Base-by-base conservation (phyloP, 2,888 invertebrate species). In the Dryobotodes eremita region DNA sequence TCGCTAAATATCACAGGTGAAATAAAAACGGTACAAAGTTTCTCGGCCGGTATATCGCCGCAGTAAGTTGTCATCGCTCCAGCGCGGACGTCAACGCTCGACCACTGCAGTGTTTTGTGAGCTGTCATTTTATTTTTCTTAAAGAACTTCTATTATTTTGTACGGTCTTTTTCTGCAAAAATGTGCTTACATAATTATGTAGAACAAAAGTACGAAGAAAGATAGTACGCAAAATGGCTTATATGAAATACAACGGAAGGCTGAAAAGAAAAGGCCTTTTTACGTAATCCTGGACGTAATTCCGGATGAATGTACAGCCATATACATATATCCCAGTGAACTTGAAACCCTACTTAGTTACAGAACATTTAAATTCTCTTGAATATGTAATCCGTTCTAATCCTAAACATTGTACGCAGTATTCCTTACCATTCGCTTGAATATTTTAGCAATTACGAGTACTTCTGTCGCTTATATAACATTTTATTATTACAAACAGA, bases 361-460 rank as follows among this genome's bases (percentile, higher is more conserved):
- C 77, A 87, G 71, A 69, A 82, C 85, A 85, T 85, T 86, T 77
- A 86, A 87, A 86, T 87, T 87, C 64, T 69, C 80, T 79, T 82
- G 71, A 80, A 86, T 79, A 87, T 75, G 75, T 87, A 84, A 86
- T 75, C 76, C 61, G 71, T 82, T 71, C 73, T 82, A 87, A 85
- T 85, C 74, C 85, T 72, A 65, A 82, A 78, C 76, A 85, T 75
- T 78, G 82, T 86, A 71, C 72, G 78, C 69, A 75, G 77, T 71
- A 74, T 84, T 74, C 65, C 75, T 79, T 79, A 76, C 65, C 78
- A 75, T 77, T 88, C 78, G 69, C 66, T 61, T 68, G 65, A 83
- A 78, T 83, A 75, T 76, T 85, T 79, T 50, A 75, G 59, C 66
- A 78, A 81, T 78, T 73, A 83, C 73, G 53, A 50, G 71, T 75